A percentile compares a stretch with the other conserved stretches of the same genome.
These are phyloP conservation scores for Rhinatrema bivittatum DNA, from an alignment of 2,797 vertebrate genomes.

Conservation along the genomic window DNA sequence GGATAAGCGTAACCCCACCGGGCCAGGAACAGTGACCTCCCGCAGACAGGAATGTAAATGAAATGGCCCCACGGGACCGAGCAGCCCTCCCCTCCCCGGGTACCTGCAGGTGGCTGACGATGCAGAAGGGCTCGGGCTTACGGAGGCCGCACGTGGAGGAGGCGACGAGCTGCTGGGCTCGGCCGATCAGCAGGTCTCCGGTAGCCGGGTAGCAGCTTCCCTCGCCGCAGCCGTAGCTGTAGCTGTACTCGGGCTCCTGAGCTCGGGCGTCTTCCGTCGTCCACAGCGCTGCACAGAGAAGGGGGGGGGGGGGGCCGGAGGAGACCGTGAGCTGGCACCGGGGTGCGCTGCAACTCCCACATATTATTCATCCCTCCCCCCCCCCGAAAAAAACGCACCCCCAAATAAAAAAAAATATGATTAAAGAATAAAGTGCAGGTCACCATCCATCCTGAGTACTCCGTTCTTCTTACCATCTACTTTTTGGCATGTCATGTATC, in stretches of 20 bases:
- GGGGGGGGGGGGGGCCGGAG: background rate
- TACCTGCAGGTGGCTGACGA: constrained; percentile 97
- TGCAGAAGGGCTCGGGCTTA: constrained; percentile 82
- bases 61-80: too few relatives aligned
- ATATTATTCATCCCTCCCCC: too few relatives aligned
- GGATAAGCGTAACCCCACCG: too few relatives aligned
- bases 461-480: too few relatives aligned
- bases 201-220: constrained; percentile 96
- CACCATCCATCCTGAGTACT: too few relatives aligned
- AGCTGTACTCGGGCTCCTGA: constrained; percentile 74
- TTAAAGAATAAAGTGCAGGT: too few relatives aligned
- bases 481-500: too few relatives aligned
- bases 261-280: constrained; percentile 27
- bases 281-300: constrained; percentile 48
- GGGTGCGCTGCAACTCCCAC: background rate
- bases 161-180: constrained; percentile 71
- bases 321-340: background rate
- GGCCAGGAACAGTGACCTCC: too few relatives aligned
- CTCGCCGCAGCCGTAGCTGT: constrained; percentile 84
- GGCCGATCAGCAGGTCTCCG: constrained; percentile 88
- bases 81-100: too few relatives aligned
- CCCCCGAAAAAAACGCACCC: background rate
- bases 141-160: constrained; percentile 81
- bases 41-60: too few relatives aligned
- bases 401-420: too few relatives aligned